Conservation (phyloP, 23 tunicate genomes). For the Oikopleura vanhoeffeni region DNA sequence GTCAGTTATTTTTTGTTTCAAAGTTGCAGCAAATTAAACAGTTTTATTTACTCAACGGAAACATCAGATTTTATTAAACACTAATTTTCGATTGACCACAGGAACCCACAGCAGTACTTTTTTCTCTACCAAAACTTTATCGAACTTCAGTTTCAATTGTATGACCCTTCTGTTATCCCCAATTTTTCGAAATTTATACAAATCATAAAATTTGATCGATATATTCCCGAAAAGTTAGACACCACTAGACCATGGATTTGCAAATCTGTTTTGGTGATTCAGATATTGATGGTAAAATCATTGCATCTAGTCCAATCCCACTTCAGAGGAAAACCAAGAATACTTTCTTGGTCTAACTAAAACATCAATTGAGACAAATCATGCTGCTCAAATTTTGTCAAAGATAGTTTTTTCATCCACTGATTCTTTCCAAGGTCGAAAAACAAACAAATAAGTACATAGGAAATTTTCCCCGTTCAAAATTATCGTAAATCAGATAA, state of each 20-base stretch:
- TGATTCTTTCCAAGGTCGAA: too few species aligned
- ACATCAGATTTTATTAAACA: not conserved
- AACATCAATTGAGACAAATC: too few species aligned
- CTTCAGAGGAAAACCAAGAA: not conserved
- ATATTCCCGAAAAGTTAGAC: not conserved
- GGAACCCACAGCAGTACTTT: not conserved
- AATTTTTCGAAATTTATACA: not conserved
- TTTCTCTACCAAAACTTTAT: not conserved
- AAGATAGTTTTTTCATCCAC: too few species aligned
- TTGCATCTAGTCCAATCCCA: not conserved
- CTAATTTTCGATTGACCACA: not conserved
- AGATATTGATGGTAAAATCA: not conserved
- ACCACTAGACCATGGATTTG: not conserved
- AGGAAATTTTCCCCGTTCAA: too few species aligned
- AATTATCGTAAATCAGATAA: too few species aligned
- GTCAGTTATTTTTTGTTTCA: too few species aligned
- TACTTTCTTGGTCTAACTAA: not conserved
- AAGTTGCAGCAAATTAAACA: too few species aligned
- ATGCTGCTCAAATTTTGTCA: too few species aligned
- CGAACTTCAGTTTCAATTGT: not conserved
- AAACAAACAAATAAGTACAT: too few species aligned
- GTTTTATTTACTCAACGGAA: not conserved
- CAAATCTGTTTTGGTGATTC: not conserved
- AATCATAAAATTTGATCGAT: not conserved
- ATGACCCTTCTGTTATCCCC: not conserved